Evolutionary conservation across 1,140 invertebrate genomes (phyloP).

Genomic region (Popillia japonica): DNA sequence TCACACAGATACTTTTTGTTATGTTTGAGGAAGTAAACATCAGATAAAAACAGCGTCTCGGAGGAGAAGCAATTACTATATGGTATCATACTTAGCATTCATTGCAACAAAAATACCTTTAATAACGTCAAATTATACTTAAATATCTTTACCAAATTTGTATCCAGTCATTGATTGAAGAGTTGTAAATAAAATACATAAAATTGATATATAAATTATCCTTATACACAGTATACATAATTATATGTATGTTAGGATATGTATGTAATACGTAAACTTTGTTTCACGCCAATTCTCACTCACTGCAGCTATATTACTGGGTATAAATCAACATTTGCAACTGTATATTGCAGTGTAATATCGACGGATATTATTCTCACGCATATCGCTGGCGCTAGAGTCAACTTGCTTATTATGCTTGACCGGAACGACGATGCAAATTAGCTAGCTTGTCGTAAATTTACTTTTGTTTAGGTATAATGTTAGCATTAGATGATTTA

Average conservation of each 20-base stretch:
- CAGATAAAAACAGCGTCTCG: too few relatives aligned
- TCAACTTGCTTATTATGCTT: constrained; percentile 6
- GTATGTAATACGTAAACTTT: neutral
- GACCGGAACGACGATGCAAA: constrained; percentile 8
- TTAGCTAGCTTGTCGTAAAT: constrained; percentile 9
- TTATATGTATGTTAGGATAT: neutral
- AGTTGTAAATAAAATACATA: too few relatives aligned
- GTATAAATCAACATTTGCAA: constrained; percentile 12
- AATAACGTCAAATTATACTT: too few relatives aligned
- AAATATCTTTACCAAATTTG: too few relatives aligned
- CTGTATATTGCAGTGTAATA: neutral
- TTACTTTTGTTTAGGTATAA: constrained; percentile 16
- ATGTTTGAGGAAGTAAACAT: too few relatives aligned
- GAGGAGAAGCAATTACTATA: too few relatives aligned
- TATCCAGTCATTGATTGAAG: too few relatives aligned
- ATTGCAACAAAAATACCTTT: too few relatives aligned
- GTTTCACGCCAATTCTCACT: neutral
- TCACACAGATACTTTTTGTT: too few relatives aligned
- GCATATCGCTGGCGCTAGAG: constrained; percentile 12
- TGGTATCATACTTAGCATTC: too few relatives aligned
- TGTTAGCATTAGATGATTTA: neutral
- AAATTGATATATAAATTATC: too few relatives aligned
- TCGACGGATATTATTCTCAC: constrained; percentile 18
- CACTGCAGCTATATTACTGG: neutral
- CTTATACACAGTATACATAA: too few relatives aligned